Conservation (phyloP, 2,113 vertebrate species). For the Megaleporinus macrocephalus region DNA sequence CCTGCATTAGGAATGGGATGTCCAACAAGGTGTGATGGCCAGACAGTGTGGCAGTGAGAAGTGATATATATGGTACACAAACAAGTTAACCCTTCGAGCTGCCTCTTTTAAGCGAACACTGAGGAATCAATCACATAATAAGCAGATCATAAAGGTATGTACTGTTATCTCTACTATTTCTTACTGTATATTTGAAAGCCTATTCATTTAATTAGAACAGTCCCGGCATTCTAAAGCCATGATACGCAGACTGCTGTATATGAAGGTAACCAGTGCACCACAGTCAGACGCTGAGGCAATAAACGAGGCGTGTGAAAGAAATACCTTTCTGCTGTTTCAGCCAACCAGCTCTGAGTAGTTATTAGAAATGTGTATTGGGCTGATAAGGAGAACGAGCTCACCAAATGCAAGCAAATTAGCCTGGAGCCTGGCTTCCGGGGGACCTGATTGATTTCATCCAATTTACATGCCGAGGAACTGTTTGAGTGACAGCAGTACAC, state of each 20-base stretch:
- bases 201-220: neutral
- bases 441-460: neutral
- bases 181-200: too few relatives aligned
- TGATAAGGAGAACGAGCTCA: constrained; percentile 18
- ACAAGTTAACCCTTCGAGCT: too few relatives aligned
- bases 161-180: too few relatives aligned
- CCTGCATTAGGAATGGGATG: too few relatives aligned
- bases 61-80: too few relatives aligned
- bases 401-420: neutral
- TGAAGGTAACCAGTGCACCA: neutral
- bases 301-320: neutral
- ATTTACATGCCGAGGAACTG: neutral
- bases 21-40: too few relatives aligned
- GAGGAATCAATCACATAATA: too few relatives aligned
- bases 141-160: too few relatives aligned
- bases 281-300: neutral
- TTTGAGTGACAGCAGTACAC: neutral
- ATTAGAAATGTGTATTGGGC: constrained; percentile 14
- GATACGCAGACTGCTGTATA: neutral
- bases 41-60: too few relatives aligned
- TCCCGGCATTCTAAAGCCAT: neutral
- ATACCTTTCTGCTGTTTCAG: constrained; percentile 3
- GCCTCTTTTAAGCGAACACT: too few relatives aligned
- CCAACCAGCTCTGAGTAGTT: neutral
- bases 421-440: neutral